A percentile compares a stretch with the other conserved stretches of the same genome.
Conservation (phyloP, 2,797 vertebrate species). For the Cryptoblepharus egeriae region DNA sequence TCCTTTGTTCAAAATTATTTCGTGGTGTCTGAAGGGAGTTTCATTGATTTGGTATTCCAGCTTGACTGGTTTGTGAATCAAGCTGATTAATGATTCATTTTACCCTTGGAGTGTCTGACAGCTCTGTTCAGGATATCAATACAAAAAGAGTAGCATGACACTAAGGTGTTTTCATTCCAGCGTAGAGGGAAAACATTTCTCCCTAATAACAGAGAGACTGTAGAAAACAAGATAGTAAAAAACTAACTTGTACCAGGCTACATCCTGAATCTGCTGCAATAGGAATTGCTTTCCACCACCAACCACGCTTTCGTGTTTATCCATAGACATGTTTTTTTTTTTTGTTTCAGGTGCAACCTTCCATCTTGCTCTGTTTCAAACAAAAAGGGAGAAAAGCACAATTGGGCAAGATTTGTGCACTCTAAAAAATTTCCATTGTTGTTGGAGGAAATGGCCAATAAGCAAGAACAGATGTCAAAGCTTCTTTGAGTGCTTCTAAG, state of each 20-base stretch:
- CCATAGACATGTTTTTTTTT: conserved; percentile 8
- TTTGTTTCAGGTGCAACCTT: neutral
- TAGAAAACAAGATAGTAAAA: neutral
- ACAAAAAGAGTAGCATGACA: neutral
- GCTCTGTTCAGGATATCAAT: neutral
- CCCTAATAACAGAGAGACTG: neutral
- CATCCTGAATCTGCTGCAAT: neutral
- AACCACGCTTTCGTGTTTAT: neutral
- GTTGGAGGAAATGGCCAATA: neutral
- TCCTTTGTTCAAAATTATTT: too few species aligned
- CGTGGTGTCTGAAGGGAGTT: too few species aligned
- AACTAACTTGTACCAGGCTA: neutral
- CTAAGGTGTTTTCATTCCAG: neutral
- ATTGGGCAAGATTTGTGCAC: neutral
- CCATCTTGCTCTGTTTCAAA: too few species aligned
- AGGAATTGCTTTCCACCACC: neutral
- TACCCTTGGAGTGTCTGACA: neutral
- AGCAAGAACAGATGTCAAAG: neutral
- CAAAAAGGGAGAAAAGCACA: too few species aligned
- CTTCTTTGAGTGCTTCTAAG: too few species aligned
- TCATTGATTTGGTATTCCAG: neutral
- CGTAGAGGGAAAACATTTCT: neutral
- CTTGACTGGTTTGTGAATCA: neutral
- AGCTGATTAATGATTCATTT: neutral
- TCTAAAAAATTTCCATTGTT: neutral